These are phyloP conservation scores for Phyllostomus discolor DNA, from an alignment of 2,113 vertebrate species.

Conservation along the genomic window DNA sequence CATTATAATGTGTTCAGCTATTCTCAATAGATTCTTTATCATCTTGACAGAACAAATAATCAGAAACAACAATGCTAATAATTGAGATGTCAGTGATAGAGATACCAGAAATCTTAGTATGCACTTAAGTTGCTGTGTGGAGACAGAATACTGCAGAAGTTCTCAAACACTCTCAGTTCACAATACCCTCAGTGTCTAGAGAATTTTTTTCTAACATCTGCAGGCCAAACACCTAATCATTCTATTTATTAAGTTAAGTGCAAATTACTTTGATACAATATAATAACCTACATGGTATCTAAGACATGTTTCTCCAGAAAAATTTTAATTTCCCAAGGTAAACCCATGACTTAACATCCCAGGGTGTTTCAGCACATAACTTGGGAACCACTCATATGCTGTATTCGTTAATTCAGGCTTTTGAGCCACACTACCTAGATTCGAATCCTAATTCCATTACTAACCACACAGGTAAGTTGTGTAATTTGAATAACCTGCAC, in stretches of 20 bases:
- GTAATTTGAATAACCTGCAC: not conserved
- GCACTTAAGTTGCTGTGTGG: not conserved
- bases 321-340: not conserved
- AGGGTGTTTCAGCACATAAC: not conserved
- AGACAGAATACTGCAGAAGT: not conserved
- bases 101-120: not conserved
- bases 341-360: not conserved
- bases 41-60: not conserved
- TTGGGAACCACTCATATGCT: not conserved
- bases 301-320: not conserved
- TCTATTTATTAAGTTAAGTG: not conserved
- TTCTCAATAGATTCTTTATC: not conserved
- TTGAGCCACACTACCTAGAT: not conserved
- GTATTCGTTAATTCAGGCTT: not conserved
- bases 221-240: not conserved
- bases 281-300: not conserved
- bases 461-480: not conserved
- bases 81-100: not conserved
- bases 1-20: not conserved
- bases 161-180: not conserved
- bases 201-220: not conserved
- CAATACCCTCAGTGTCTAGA: too few relatives aligned
- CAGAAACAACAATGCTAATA: not conserved
- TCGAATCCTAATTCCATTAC: not conserved
- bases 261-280: not conserved